These are phyloP conservation scores for Stenopsyche tienmushanensis DNA, from an alignment of 1,140 invertebrate species.

Conservation along the genomic window DNA sequence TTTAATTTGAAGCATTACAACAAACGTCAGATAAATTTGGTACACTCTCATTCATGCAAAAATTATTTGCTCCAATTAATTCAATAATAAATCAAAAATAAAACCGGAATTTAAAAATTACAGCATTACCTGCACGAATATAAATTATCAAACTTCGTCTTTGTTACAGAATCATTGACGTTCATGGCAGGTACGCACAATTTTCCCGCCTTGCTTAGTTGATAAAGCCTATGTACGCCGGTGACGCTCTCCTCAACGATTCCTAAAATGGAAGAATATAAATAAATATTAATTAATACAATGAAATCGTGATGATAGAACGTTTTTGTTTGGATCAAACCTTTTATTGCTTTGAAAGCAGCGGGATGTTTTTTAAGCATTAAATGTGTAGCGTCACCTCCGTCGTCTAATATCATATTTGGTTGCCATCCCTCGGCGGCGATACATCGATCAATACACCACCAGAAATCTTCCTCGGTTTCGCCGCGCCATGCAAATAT, in stretches of 20 bases:
- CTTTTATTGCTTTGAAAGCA: constrained; percentile 95
- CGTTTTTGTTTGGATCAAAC: constrained; percentile 50
- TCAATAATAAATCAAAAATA: too few species aligned
- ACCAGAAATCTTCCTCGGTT: constrained; percentile 98
- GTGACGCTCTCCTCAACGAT: constrained; percentile 98
- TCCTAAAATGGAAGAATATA: constrained; percentile 57
- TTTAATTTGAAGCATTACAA: too few species aligned
- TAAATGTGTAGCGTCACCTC: constrained; percentile 94
- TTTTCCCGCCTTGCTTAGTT: constrained; percentile 92
- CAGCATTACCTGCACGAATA: constrained; percentile 93
- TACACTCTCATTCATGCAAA: too few species aligned
- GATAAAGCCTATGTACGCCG: constrained; percentile 94
- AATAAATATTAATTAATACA: constrained; percentile 44
- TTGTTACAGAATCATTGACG: constrained; percentile 97
- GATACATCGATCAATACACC: constrained; percentile 95
- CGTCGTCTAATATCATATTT: constrained; percentile 99
- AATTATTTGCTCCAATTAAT: too few species aligned
- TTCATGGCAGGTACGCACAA: constrained; percentile 98
- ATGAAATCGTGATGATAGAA: constrained; percentile 43
- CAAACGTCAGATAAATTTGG: too few species aligned
- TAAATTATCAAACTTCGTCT: constrained; percentile 98
- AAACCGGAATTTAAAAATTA: too few species aligned
- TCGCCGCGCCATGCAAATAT: constrained; percentile 96
- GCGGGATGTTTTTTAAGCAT: constrained; percentile 96
- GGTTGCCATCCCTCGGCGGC: constrained; percentile 92